Conservation (phyloP, 2,113 vertebrate genomes). For the Apteryx owenii region DNA sequence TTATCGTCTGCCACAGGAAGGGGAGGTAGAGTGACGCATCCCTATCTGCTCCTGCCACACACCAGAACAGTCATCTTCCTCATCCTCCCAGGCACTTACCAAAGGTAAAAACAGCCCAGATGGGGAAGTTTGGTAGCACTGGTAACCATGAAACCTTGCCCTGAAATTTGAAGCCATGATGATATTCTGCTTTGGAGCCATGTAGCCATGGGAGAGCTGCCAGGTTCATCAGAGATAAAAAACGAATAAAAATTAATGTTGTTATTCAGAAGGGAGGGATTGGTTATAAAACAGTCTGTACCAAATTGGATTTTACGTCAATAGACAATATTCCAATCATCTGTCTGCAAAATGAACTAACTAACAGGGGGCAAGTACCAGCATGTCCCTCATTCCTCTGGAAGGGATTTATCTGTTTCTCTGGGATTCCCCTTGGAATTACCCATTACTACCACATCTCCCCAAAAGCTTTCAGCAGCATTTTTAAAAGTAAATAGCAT, state of each 20-base stretch:
- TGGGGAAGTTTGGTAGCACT: not conserved
- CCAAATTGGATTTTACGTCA: not conserved
- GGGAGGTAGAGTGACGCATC: not conserved
- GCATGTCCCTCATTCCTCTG: not conserved
- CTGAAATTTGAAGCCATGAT: not conserved
- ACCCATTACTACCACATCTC: not conserved
- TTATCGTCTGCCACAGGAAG: not conserved
- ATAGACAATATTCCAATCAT: not conserved
- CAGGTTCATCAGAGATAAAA: not conserved
- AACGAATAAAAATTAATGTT: not conserved
- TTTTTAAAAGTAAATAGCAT: not conserved
- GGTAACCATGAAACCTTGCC: not conserved
- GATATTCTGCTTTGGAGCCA: not conserved
- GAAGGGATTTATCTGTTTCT: not conserved
- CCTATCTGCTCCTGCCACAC: not conserved
- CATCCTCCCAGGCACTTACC: not conserved
- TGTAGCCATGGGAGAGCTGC: not conserved
- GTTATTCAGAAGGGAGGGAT: not conserved
- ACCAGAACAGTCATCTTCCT: not conserved
- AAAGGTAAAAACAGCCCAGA: not conserved
- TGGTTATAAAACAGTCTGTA: not conserved
- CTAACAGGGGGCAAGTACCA: not conserved
- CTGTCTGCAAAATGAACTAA: not conserved
- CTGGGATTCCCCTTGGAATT: not conserved
- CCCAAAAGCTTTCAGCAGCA: not conserved